A percentile compares a stretch with the other conserved stretches of the same genome.
Conservation (phyloP, 1,140 invertebrate species). For the Eriosoma lanigerum region DNA sequence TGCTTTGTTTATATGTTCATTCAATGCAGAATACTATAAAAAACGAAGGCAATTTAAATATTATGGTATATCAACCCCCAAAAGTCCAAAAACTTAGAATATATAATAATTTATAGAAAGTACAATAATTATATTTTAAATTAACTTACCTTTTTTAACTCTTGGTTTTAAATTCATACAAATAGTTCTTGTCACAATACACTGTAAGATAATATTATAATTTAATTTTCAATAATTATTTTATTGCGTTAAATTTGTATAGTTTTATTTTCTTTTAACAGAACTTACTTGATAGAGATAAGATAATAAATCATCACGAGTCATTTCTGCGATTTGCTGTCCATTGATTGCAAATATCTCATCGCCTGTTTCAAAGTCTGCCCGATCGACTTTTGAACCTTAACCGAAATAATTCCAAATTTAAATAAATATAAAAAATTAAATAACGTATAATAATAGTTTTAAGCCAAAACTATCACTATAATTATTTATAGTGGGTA, state of each 20-base stretch:
- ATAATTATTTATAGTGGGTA: too few species aligned
- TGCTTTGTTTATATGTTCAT: too few species aligned
- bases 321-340: slow-evolving; percentile 48
- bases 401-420: background rate
- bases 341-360: slow-evolving; percentile 48
- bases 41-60: background rate
- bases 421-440: too few species aligned
- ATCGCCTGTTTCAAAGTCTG: slow-evolving; percentile 45
- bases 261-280: background rate
- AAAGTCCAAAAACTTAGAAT: background rate
- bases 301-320: slow-evolving; percentile 31
- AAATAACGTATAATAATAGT: too few species aligned
- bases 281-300: slow-evolving; percentile 41
- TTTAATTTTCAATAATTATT: background rate
- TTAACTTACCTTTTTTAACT: slow-evolving; percentile 20
- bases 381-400: slow-evolving; percentile 42
- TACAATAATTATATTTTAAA: background rate
- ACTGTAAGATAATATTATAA: slow-evolving; percentile 28
- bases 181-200: slow-evolving; percentile 35
- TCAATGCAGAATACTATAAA: too few species aligned
- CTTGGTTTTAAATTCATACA: slow-evolving; percentile 34
- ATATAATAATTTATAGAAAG: background rate
- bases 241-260: background rate
- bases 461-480: too few species aligned
- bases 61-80: background rate